Percentiles rank a stretch among this genome's conserved stretches.
Evolutionary conservation across 2,113 vertebrate species (phyloP).

Genomic region (Cavia aperea): DNA sequence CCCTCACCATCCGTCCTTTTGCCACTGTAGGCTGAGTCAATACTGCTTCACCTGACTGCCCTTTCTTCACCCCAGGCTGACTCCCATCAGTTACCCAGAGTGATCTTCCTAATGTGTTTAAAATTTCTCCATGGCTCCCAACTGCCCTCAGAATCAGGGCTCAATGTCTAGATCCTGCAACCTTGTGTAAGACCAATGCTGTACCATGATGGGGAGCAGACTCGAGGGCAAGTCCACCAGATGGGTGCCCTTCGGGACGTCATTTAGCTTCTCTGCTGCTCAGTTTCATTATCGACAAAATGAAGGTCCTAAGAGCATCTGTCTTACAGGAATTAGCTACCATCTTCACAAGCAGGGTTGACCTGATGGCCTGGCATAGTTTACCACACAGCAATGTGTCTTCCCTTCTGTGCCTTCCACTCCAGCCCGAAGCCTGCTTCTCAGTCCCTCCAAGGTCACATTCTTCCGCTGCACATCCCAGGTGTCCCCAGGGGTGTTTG

Average conservation of each 20-base stretch:
- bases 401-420: rapidly evolving
- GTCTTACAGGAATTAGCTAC: background rate
- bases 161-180: background rate
- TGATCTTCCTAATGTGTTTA: background rate
- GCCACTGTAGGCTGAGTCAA: background rate
- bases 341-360: background rate
- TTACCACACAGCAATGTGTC: background rate
- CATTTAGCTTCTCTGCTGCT: background rate
- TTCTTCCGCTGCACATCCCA: background rate
- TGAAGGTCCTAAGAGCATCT: background rate
- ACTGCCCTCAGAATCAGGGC: background rate
- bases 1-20: background rate
- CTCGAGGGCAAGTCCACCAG: background rate
- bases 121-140: background rate
- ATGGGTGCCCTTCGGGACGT: background rate
- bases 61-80: background rate
- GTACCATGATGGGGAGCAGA: background rate
- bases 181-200: background rate
- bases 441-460: background rate
- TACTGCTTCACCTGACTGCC: background rate
- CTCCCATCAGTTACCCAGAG: background rate
- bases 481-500: rapidly evolving
- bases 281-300: background rate
- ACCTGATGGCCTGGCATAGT: background rate
- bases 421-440: background rate